These are phyloP conservation scores for Poecilia wingei DNA, from an alignment of 2,797 vertebrate genomes.

Conservation along the genomic window DNA sequence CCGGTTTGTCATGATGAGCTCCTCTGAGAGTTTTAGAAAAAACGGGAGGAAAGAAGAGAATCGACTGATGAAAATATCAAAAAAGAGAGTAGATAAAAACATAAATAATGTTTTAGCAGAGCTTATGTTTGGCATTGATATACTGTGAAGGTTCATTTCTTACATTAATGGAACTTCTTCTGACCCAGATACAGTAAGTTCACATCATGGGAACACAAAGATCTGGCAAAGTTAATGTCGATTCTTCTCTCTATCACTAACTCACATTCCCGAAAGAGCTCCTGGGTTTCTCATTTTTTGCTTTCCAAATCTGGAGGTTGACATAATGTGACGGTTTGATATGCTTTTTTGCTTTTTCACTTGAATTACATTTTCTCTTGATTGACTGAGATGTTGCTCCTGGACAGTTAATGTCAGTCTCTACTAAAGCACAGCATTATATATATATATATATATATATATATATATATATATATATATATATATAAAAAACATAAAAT, in stretches of 20 bases:
- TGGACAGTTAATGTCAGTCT: slow-evolving; percentile 7
- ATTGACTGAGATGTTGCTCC: slow-evolving; percentile 35
- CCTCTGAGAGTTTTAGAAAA: background rate
- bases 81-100: background rate
- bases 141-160: background rate
- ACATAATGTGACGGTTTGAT: slow-evolving; percentile 27
- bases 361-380: slow-evolving; percentile 25
- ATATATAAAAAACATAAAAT: too few species aligned
- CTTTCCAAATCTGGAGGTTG: slow-evolving; percentile 14
- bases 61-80: background rate
- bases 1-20: background rate
- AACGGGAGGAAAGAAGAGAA: background rate
- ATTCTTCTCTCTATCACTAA: slow-evolving; percentile 14
- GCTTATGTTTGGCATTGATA: background rate
- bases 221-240: background rate
- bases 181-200: background rate
- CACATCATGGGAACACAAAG: background rate
- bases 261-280: slow-evolving; percentile 15
- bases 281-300: background rate
- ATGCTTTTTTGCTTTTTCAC: slow-evolving; percentile 30
- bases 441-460: too few species aligned
- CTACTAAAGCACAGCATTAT: slow-evolving; percentile 5
- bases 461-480: too few species aligned
- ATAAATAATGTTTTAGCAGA: background rate
- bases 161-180: background rate